Evolutionary conservation across 35 echinoderm and acorn worm species (phyloP), one percentile per base, ranked within the genome.

Genomic region (Nesometra sesokonis): DNA sequence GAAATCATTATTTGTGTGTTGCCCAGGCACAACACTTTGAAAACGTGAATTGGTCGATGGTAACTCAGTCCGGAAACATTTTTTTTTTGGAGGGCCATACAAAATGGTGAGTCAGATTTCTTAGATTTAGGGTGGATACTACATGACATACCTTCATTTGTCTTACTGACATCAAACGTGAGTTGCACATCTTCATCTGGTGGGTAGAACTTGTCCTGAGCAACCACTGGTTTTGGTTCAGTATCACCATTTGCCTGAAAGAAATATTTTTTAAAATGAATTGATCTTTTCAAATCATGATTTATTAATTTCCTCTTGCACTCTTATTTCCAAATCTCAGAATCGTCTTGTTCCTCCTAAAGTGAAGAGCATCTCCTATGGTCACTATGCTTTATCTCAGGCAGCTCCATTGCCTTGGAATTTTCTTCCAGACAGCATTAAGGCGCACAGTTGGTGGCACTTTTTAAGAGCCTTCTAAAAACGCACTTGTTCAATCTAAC

Each of bases 141-240:
- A 46, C 77, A 77, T 21, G 57, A 35, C 81, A 84, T 46, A 31
- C 34, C 78, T 47, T n/a, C 43, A 11, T 36, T 17, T 77, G 82
- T 77, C 80, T 92, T 93, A 35, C 76, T 86, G 29, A 97, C 87
- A 82, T 90, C 88, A 86, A 97, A 97, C 0, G 94, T 93, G 15
- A 88, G 90, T 30, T 87, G 79, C 0, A 86, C 84, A 82, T 97
- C 94, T 85, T 97, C 94, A 78, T 93, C 94, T 13, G 94, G 87
- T 17, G 94, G 94, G 32, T 93, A 31, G 52, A 67, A 67, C 52
- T 67, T 67, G 7, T 67, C 52, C 23, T 67, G 46, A 85, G 91
- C 31, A 89, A 89, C 39, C 80, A 93, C 29, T 87, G 89, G 38
- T 93, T 87, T 32, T 82, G 91, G 34, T 89, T 87, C 21, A 77